Evolutionary conservation across 2,113 vertebrate genomes (phyloP).

Genomic region (Semnornis frantzii): DNA sequence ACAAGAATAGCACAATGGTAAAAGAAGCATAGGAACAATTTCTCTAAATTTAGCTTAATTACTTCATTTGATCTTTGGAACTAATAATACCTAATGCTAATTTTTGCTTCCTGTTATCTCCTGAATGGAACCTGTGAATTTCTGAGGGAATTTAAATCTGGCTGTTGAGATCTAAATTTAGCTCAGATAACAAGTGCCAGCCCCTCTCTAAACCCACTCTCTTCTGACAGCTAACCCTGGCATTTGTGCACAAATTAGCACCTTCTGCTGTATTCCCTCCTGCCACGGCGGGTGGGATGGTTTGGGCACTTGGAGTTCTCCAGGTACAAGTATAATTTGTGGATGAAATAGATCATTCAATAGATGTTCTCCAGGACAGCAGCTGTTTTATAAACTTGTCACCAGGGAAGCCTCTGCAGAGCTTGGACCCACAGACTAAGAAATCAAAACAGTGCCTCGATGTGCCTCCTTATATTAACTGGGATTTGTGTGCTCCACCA

Average conservation of each 20-base stretch:
- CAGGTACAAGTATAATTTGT: background rate
- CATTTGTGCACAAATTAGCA: background rate
- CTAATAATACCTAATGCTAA: background rate
- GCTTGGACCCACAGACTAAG: background rate
- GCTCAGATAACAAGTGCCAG: background rate
- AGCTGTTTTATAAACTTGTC: background rate
- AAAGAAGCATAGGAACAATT: background rate
- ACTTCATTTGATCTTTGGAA: constrained; percentile 19
- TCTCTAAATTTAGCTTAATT: constrained; percentile 19
- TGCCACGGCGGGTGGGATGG: background rate
- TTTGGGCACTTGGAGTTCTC: background rate
- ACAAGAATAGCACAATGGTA: background rate
- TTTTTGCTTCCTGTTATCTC: constrained; percentile 11
- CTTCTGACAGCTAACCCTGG: background rate
- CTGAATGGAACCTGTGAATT: constrained; percentile 23
- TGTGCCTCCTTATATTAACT: background rate
- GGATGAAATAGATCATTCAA: background rate
- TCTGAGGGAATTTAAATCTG: constrained; percentile 4
- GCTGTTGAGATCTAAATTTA: constrained; percentile 23
- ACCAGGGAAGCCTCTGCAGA: background rate
- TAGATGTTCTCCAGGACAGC: background rate
- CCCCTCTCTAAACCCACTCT: background rate
- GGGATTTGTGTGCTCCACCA: background rate
- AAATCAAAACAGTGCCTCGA: background rate
- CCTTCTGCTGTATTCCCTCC: background rate